phyloP scores from a whole-genome alignment of 2,113 vertebrate genomes.

The Trinectes maculatus region DNA sequence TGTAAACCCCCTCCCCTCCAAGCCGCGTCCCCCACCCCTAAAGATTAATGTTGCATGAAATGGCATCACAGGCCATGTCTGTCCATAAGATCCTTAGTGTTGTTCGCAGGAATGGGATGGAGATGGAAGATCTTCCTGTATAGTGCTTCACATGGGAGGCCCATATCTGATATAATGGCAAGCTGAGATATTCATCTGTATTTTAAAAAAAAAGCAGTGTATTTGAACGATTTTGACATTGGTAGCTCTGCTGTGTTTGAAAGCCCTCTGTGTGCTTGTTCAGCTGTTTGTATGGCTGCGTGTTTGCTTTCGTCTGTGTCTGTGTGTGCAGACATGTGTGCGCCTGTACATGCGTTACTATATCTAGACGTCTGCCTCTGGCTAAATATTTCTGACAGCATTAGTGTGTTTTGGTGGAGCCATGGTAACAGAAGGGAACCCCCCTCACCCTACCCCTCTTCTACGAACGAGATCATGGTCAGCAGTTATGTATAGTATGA shows the following conservation, averaged over 20 bases:
- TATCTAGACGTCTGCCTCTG: constrained; percentile 28
- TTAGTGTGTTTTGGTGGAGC: constrained; percentile 26
- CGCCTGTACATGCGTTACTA: background rate
- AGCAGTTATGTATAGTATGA: constrained; percentile 3
- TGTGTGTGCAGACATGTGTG: background rate
- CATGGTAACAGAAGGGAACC: constrained; percentile 11
- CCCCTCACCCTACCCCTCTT: background rate
- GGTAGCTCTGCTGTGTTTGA: constrained; percentile 5
- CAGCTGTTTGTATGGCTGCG: background rate
- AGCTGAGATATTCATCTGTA: constrained; percentile 41
- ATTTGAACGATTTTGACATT: constrained; percentile 1
- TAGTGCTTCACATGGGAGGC: constrained; percentile 26
- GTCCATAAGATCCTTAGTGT: constrained; percentile 51
- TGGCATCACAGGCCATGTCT: constrained; percentile 60
- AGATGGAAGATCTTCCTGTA: constrained; percentile 31
- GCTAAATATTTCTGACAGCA: constrained; percentile 26
- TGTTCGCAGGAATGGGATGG: constrained; percentile 48
- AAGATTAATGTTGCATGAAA: constrained; percentile 79
- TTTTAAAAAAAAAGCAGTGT: constrained; percentile 36
- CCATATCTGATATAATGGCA: constrained; percentile 26
- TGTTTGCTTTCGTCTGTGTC: constrained; percentile 8
- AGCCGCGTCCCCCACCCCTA: constrained; percentile 21
- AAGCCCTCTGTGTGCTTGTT: background rate
- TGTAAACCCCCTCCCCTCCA: constrained; percentile 21
- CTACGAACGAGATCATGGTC: background rate